Conservation (phyloP, 2,113 vertebrate species). For the Recurvirostra avosetta region DNA sequence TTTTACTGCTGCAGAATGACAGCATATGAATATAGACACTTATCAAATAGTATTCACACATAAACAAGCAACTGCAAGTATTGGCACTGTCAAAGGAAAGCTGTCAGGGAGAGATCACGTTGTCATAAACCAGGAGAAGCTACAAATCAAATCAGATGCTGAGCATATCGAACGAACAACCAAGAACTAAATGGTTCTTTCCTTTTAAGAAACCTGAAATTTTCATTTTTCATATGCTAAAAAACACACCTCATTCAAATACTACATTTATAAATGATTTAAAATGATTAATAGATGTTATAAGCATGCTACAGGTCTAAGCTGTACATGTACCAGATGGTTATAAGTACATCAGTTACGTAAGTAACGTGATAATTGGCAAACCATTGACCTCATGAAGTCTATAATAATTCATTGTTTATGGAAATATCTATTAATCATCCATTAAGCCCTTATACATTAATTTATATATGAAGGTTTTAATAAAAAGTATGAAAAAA, state of each 20-base stretch:
- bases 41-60: constrained; percentile 9
- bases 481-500: neutral
- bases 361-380: neutral
- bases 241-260: fast-evolving
- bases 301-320: neutral
- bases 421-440: neutral
- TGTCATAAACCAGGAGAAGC: neutral
- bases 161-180: neutral
- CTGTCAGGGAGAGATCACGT: neutral
- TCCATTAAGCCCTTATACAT: neutral
- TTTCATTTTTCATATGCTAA: neutral
- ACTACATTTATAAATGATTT: neutral
- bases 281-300: neutral
- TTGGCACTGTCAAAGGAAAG: neutral
- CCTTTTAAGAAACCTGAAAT: neutral
- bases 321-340: neutral
- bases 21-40: neutral
- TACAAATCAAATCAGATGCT: neutral
- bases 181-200: neutral
- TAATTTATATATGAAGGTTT: neutral
- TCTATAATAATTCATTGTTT: neutral
- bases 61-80: neutral
- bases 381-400: neutral
- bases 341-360: neutral
- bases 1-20: neutral